These are phyloP conservation scores for Pantherophis alleghaniensis DNA, from an alignment of 2,797 vertebrate genomes.

Conservation along the genomic window DNA sequence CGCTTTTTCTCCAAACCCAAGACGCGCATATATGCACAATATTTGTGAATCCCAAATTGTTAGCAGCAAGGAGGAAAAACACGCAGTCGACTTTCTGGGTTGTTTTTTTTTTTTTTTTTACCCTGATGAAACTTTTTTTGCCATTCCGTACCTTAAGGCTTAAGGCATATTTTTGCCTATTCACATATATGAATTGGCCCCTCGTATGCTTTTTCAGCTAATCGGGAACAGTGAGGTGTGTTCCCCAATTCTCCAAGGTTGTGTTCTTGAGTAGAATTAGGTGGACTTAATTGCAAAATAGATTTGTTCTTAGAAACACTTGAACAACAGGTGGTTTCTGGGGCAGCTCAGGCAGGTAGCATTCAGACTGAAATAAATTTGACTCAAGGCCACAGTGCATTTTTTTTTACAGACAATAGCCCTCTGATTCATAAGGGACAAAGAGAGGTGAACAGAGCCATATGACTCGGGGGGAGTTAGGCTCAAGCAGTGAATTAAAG, in stretches of 20 bases:
- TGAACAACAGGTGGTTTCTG: neutral
- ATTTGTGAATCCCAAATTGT: neutral
- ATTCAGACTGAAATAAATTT: neutral
- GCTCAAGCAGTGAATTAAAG: neutral
- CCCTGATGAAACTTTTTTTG: neutral
- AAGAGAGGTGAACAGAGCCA: neutral
- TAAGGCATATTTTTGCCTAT: neutral
- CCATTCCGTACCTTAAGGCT: neutral
- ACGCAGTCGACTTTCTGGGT: neutral
- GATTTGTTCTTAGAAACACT: neutral
- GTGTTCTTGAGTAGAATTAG: neutral
- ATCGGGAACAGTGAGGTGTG: neutral
- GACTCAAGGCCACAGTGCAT: neutral
- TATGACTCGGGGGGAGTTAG: too few species aligned
- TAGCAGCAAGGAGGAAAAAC: neutral
- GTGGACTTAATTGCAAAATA: neutral
- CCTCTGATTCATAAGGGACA: neutral
- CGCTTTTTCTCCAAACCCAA: neutral
- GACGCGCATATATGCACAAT: neutral
- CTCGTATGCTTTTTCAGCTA: neutral
- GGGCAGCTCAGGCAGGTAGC: too few species aligned
- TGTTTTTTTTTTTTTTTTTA: neutral
- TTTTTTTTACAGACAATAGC: neutral
- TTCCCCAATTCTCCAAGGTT: neutral
- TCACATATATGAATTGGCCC: neutral